Conservation (phyloP, 2,888 invertebrate species). For the Meiosimyza decipiens region DNA sequence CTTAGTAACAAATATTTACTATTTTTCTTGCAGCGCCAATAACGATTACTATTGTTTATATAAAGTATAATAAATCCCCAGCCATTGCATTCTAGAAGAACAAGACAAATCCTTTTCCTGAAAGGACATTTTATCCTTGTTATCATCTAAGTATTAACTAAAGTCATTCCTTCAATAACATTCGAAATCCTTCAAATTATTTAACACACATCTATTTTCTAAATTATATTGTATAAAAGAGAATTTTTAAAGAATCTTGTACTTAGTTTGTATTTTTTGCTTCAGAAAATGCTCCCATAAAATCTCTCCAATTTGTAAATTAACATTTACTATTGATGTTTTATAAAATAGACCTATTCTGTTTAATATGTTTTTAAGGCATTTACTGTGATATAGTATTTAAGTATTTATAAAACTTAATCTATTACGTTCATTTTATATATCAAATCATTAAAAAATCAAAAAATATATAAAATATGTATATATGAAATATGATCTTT, state of each 20-base stretch:
- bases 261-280: background rate
- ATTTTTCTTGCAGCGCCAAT: too few species aligned
- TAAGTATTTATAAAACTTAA: slow-evolving; percentile 16
- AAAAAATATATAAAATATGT: background rate
- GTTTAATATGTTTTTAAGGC: background rate
- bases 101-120: too few species aligned
- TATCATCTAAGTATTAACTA: too few species aligned
- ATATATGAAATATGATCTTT: background rate
- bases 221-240: background rate
- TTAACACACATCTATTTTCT: background rate
- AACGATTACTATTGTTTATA: too few species aligned
- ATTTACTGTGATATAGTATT: slow-evolving; percentile 23
- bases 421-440: slow-evolving; percentile 1
- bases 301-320: background rate
- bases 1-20: too few species aligned
- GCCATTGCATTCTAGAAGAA: too few species aligned
- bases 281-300: background rate
- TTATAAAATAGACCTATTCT: background rate
- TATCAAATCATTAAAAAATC: too few species aligned
- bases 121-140: too few species aligned
- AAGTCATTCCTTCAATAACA: too few species aligned
- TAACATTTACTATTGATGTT: background rate
- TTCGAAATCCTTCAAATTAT: too few species aligned
- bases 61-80: too few species aligned
- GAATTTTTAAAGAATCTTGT: slow-evolving; percentile 9